Base-by-base conservation (phyloP, 2,797 vertebrate genomes). In the Delichon dasypus region DNA sequence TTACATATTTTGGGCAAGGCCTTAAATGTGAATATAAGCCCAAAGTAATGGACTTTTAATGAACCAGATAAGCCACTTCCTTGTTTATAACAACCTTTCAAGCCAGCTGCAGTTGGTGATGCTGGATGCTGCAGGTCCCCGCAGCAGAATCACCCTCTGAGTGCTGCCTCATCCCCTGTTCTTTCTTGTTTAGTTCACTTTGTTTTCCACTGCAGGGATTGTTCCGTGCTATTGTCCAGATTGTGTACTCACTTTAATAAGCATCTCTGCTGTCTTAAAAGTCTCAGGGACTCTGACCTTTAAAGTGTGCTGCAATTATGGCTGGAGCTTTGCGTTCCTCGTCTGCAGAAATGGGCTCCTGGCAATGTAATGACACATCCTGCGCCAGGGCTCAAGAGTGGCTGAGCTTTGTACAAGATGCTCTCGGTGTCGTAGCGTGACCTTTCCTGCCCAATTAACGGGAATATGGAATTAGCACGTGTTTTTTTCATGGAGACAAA, bases 201-300 rank as follows among this genome's bases (percentile, higher is more conserved):
- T 62, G 83, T 83, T 94, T 85, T 54, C 90, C 45, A 3, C 81
- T 48, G 62, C 80, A 21, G 73, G 27, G 64, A 62, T 71, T 67
- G 85, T 90, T 92, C 86, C 74, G 42, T 32, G 1, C 57, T 64
- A 30, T 91, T 85, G 89, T 94, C 94, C 91, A 67, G 44, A 62
- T 74, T 61, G 67, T 38, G 13, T 58, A 32, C 76, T n/a, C 94
- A 66, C 85, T 85, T 68, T 95, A 96, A 93, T 95, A 97, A 96
- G 88, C 86, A n/a, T 93, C 89, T 90, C 71, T 53, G 76, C 89
- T 58, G 58, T 78, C 79, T 72, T 70, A 45, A 93, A 93, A 95
- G 96, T 87, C 97, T 85, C 57, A 32, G 95, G 92, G 84, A 90
- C 93, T 95, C 66, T 97, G 98, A 98, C 98, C 98, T 98, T 98